These are phyloP conservation scores for Mus musculus DNA, from an alignment of 2,113 vertebrate species.

Conservation along the genomic window GRCm39 chr4:135170001-135170500, in stretches of 20 bases:
- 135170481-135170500: background rate
- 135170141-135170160: no score
- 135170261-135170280: no score
- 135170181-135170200: no score
- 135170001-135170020: background rate
- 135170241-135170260: background rate
- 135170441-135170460: background rate
- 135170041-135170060: background rate
- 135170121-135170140: no score
- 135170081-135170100: no score
- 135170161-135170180: no score
- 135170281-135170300: background rate
- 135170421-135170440: background rate
- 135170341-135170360: background rate
- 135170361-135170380: background rate
- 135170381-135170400: background rate
- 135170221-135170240: background rate
- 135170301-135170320: background rate
- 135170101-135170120: no score
- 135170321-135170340: background rate
- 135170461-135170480: background rate
- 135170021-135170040: background rate
- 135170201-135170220: background rate
- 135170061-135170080: background rate
- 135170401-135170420: background rate